A percentile compares a stretch with the other conserved stretches of the same genome.
These are phyloP conservation scores for Bryconaethiops microstoma DNA, from an alignment of 2,797 vertebrate genomes.

Conservation along the genomic window DNA sequence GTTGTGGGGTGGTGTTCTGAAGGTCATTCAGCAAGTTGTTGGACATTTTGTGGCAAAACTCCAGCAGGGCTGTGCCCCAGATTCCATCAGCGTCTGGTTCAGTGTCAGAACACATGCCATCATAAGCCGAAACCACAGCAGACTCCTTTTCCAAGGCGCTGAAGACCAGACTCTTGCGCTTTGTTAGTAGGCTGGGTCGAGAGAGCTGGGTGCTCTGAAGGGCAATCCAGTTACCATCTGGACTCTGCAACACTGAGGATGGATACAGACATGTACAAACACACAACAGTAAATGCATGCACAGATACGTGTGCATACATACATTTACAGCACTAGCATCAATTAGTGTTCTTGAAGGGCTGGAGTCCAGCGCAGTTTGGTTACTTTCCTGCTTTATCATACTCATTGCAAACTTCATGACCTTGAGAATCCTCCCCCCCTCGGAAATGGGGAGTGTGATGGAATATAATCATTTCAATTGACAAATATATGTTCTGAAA, in stretches of 20 bases:
- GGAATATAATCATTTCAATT: no score
- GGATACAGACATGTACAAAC: slow-evolving; percentile 42
- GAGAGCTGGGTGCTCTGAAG: slow-evolving; percentile 82
- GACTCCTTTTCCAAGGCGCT: slow-evolving; percentile 87
- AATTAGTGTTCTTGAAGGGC: neutral
- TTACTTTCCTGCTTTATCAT: no score
- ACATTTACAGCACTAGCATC: neutral
- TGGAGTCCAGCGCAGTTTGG: neutral
- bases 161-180: slow-evolving; percentile 86
- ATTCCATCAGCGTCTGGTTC: slow-evolving; percentile 82
- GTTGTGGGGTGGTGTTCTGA: slow-evolving; percentile 46
- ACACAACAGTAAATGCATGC: slow-evolving; percentile 45
- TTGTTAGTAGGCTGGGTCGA: slow-evolving; percentile 83
- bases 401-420: no score
- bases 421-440: no score
- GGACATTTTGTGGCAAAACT: slow-evolving; percentile 69
- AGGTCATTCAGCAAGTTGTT: slow-evolving; percentile 63
- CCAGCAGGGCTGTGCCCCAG: slow-evolving; percentile 67
- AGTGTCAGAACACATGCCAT: slow-evolving; percentile 86
- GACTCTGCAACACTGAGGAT: slow-evolving; percentile 85
- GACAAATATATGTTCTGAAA: no score
- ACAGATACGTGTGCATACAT: neutral
- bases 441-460: no score
- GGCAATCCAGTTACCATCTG: slow-evolving; percentile 96
- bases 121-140: slow-evolving; percentile 85